Base-by-base conservation (phyloP, 1,140 invertebrate species). In the Cecropterus lyciades region DNA sequence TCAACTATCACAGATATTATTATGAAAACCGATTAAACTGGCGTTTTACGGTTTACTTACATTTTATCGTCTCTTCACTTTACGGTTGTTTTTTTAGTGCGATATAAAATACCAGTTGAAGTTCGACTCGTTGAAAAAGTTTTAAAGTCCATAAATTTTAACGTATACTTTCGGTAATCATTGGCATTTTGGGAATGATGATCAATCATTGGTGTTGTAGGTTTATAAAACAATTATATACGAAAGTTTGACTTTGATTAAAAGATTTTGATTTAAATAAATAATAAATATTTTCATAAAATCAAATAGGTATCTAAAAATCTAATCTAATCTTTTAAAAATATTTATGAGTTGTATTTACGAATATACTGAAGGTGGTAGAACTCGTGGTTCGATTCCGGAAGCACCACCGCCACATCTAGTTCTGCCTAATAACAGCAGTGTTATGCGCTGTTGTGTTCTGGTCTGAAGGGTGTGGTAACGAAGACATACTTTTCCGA, bases 61-160 rank as follows among this genome's bases (percentile, higher is more conserved):
- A 53, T 53, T 53, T 53, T 53, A 53, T 53, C 30, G 51, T 53
- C 51, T 15, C 30, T 40, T 53, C 10, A 17, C 10, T 53, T 53
- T 40, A 53, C 14, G 15, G 13, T 16, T 9, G 13, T 16, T 9
- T 6, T 37, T 53, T 53, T 40, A 53, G 4, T 53, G 15, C 51
- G 10, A 40, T 53, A 53, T 53, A 53, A 53, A 53, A 37, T 24
- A 40, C 30, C 9, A n/a, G 11, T 20, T 20, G 20, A 37, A 53
- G 27, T 17, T 53, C 16, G 40, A 30, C 27, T 30, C 30, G 2
- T 11, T 40, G 14, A 30, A 53, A 53, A 53, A 53, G 51, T 53
- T 53, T 40, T 15, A 53, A 53, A 53, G 14, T 16, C 15, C 51
- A 53, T 53, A 53, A 53, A 53, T 16, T 40, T 53, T 37, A 37